These are phyloP conservation scores for Poeciliopsis turrubarensis DNA, from an alignment of 2,113 vertebrate species.

Conservation along the genomic window DNA sequence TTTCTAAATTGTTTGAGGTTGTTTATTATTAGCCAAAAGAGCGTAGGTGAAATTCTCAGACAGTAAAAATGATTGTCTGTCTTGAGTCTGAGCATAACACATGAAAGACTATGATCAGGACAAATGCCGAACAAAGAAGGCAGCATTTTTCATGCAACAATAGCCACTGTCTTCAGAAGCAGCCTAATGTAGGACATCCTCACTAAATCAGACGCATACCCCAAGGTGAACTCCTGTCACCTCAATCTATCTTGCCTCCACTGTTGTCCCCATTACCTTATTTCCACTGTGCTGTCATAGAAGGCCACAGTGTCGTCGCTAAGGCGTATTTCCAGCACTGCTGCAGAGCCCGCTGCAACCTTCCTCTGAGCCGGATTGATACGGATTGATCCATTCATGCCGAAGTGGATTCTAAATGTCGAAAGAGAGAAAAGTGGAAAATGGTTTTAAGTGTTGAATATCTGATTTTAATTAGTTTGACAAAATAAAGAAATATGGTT, in stretches of 20 bases:
- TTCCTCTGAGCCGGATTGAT: conserved; percentile 82
- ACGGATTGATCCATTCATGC: conserved; percentile 91
- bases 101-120: conserved; percentile 34
- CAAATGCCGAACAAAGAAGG: conserved; percentile 39
- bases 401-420: conserved; percentile 89
- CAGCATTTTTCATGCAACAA: conserved; percentile 50
- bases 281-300: conserved; percentile 87
- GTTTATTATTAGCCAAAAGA: conserved; percentile 40
- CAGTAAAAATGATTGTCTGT: conserved; percentile 38
- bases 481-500: neutral
- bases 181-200: conserved; percentile 56
- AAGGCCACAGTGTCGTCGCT: conserved; percentile 87
- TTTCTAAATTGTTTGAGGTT: conserved; percentile 36
- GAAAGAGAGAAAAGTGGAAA: neutral
- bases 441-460: conserved; percentile 35
- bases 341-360: conserved; percentile 60
- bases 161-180: conserved; percentile 44
- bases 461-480: conserved; percentile 25
- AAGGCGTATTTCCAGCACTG: conserved; percentile 85
- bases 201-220: conserved; percentile 48
- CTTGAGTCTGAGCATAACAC: conserved; percentile 22
- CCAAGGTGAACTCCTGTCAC: conserved; percentile 62
- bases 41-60: conserved; percentile 44
- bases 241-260: conserved; percentile 59
- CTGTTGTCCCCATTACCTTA: conserved; percentile 83